phyloP scores from a whole-genome alignment of 2,888 invertebrate species.

The Tetanocera ferruginea region DNA sequence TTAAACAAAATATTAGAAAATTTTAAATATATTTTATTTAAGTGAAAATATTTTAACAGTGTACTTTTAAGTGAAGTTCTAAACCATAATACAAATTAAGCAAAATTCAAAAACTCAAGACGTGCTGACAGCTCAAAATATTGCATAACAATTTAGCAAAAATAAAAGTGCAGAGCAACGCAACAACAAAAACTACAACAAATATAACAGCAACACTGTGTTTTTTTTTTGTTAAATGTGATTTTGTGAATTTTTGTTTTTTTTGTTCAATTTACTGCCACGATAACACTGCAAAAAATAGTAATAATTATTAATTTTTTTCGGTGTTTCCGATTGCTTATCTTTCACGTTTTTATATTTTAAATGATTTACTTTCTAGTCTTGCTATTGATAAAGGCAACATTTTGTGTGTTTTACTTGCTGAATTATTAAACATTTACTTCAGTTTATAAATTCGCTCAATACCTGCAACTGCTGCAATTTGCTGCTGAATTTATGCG shows the following conservation, averaged over 20 bases:
- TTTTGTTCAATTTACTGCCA: neutral
- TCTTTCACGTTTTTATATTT: neutral
- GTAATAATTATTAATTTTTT: neutral
- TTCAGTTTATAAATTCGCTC: slow-evolving; percentile 56
- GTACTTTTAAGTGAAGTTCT: neutral
- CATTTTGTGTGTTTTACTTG: too few relatives aligned
- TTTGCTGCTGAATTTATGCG: slow-evolving; percentile 34
- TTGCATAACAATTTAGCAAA: neutral
- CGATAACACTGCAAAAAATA: slow-evolving; percentile 3
- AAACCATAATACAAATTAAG: neutral
- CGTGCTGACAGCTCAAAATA: neutral
- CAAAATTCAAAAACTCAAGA: neutral
- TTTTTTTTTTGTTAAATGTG: too few relatives aligned
- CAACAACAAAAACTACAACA: neutral
- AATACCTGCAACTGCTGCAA: slow-evolving; percentile 56
- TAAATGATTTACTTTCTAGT: too few relatives aligned
- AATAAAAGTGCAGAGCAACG: neutral
- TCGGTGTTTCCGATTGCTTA: neutral
- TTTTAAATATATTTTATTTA: neutral
- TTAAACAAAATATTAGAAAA: neutral
- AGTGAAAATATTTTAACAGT: neutral
- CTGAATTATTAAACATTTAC: too few relatives aligned
- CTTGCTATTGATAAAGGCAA: too few relatives aligned
- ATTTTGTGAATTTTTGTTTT: neutral
- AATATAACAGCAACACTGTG: neutral